phyloP scores from a whole-genome alignment of 2,888 invertebrate species.

The Sphaerophoria taeniata region DNA sequence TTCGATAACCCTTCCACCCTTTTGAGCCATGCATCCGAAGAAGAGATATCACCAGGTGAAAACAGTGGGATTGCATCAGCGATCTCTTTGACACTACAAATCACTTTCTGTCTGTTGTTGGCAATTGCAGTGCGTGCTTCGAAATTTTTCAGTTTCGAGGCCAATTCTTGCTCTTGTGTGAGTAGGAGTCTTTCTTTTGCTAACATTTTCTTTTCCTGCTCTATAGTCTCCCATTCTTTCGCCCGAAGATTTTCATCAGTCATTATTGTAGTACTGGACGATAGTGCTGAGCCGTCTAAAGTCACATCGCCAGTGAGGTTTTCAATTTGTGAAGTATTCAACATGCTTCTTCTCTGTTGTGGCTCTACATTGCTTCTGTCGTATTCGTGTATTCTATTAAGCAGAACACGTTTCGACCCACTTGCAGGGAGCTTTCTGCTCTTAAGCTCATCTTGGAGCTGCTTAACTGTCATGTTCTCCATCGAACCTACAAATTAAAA shows the following conservation, averaged over 20 bases:
- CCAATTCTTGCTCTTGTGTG: not conserved
- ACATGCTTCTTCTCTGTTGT: not conserved
- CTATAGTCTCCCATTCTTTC: too few species aligned
- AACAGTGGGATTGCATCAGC: not conserved
- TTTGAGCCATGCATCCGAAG: constrained; percentile 1
- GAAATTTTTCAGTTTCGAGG: not conserved
- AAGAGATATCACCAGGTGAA: constrained; percentile 10
- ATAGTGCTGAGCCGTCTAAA: too few species aligned
- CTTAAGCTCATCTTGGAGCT: constrained; percentile 1
- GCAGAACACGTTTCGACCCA: not conserved
- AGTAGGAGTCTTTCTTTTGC: not conserved
- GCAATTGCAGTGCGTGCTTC: not conserved
- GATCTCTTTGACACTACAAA: not conserved
- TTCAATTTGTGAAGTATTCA: too few species aligned
- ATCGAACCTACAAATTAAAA: constrained; percentile 1
- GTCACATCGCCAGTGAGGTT: too few species aligned
- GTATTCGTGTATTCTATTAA: not conserved
- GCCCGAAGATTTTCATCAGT: too few species aligned
- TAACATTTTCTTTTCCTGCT: not conserved
- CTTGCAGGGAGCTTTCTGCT: not conserved
- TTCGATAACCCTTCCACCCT: constrained; percentile 9
- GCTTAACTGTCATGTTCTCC: not conserved
- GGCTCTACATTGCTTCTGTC: not conserved
- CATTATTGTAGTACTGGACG: too few species aligned
- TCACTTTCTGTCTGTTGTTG: not conserved